A percentile compares a stretch with the other conserved stretches of the same genome.
These are phyloP conservation scores for Cryptosula pallasiana DNA, from an alignment of 2,888 invertebrate genomes.

Conservation along the genomic window DNA sequence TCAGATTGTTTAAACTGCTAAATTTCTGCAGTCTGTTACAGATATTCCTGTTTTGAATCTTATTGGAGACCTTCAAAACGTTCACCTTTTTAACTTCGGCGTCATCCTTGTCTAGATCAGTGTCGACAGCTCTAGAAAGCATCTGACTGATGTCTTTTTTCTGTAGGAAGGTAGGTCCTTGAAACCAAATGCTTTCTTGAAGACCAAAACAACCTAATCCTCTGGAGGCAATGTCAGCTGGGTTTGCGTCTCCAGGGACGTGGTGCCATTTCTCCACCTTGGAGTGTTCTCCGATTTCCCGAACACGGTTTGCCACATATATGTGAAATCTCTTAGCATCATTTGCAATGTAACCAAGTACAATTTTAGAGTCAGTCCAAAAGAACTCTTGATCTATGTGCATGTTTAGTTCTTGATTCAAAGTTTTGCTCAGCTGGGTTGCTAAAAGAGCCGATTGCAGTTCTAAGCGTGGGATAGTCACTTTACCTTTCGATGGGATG, in stretches of 20 bases:
- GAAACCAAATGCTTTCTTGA: not conserved
- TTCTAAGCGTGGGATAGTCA: conserved; percentile 3
- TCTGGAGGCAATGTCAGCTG: conserved; percentile 14
- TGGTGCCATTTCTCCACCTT: not conserved
- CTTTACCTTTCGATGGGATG: not conserved
- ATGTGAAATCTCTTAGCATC: not conserved
- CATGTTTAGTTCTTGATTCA: not conserved
- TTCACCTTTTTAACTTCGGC: not conserved
- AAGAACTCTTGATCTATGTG: not conserved
- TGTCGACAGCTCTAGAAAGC: no score
- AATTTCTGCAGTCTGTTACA: not conserved
- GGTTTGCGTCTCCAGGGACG: not conserved
- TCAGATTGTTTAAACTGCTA: not conserved
- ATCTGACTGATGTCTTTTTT: not conserved
- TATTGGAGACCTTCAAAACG: not conserved
- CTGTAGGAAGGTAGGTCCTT: not conserved
- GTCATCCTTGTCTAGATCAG: not conserved
- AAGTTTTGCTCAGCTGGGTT: not conserved
- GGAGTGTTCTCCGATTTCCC: not conserved
- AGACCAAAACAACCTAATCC: not conserved
- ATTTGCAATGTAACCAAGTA: not conserved
- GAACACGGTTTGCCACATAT: not conserved
- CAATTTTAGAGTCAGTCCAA: conserved; percentile 8
- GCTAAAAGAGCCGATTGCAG: not conserved
- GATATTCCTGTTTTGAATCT: not conserved